Conservation (phyloP, 2,113 vertebrate genomes). For the Neotoma lepida region DNA sequence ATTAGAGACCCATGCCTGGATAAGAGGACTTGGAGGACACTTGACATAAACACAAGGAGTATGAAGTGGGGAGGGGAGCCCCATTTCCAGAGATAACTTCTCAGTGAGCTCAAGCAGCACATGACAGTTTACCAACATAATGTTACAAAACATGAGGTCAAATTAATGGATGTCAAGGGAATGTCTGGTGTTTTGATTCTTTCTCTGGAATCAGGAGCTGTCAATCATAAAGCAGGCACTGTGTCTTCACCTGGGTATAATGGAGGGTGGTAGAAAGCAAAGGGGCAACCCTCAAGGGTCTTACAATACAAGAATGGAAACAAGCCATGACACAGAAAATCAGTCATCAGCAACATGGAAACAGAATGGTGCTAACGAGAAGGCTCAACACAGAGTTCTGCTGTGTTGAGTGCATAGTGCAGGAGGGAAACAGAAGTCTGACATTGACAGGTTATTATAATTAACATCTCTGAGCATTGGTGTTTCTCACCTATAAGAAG, state of each 20-base stretch:
- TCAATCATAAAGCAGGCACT: background rate
- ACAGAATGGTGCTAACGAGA: fast-evolving
- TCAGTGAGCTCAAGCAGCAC: background rate
- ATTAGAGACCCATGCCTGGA: background rate
- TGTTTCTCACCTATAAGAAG: background rate
- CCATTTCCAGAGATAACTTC: background rate
- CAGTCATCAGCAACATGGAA: no score
- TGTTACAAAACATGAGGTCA: background rate
- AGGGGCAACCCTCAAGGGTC: background rate
- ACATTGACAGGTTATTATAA: background rate
- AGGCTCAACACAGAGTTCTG: fast-evolving
- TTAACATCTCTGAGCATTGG: background rate
- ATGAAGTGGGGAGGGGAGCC: background rate
- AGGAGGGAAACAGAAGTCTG: background rate
- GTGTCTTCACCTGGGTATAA: background rate
- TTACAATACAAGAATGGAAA: no score
- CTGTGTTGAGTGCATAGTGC: fast-evolving
- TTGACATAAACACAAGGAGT: background rate
- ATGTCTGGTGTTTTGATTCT: background rate
- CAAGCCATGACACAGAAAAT: background rate
- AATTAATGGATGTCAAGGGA: background rate
- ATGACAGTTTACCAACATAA: background rate
- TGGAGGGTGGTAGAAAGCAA: background rate
- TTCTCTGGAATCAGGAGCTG: background rate
- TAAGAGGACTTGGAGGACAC: background rate